Evolutionary conservation across 2,797 vertebrate genomes (phyloP), one percentile per base, ranked within the genome.

Genomic region (Spondyliosoma cantharus): DNA sequence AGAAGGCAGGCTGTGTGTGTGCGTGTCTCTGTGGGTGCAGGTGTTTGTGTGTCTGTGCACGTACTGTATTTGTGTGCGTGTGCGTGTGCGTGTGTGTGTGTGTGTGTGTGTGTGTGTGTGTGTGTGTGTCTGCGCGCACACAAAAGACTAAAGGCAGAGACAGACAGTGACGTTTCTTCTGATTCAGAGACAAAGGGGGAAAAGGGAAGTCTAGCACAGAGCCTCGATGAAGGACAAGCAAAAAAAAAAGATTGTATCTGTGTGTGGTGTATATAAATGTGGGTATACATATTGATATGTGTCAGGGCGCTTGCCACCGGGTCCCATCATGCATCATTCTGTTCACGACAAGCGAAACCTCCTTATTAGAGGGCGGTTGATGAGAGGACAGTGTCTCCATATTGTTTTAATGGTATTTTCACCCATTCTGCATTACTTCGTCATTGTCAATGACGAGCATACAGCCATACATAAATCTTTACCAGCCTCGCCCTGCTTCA

Each of bases 1-100:
- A 94, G 90, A 91, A 93, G 92, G 89, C 89, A 84, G 87, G 45
- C 73, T 54, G 63, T 20, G 70, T 78, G 61, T 77, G 75, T 71
- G 59, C 52, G 54, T 72, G 57, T 72, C 52, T 88, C 62, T 81
- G 57, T 80, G 82, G 27, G 71, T 71, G 84, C 45, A 63, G 53
- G 86, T 86, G 83, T 91, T 63, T 84, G 71, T 82, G 80, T 90
- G 83, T 74, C 50, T 71, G 82, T 79, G 86, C 79, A 78, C 56
- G 50, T 32, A 64, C 74, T 84, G 86, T 82, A 82, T 86, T 56
- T 71, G 56, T 76, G 73, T 73, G 67, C 67, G 73, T 80, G 76
- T 59, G 61, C 76, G 74, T 86, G 83, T 91, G 60, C 82, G 69
- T 81, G 80, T 90, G 83, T 74, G 62, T 74, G 75, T 73, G 67